phyloP scores from a whole-genome alignment of 1,140 invertebrate species.

The Drosophila arizonae region DNA sequence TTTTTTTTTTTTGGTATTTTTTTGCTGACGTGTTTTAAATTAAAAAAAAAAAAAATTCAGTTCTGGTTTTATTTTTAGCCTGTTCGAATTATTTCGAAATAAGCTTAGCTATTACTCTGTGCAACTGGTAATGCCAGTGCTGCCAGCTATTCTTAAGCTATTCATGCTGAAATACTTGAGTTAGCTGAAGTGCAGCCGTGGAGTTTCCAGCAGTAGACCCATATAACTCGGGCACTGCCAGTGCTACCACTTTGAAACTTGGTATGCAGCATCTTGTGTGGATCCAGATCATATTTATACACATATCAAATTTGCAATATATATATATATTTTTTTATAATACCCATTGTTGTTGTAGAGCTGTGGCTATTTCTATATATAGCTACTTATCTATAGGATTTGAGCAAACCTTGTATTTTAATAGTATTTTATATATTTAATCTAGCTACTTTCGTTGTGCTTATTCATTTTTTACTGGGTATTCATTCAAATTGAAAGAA shows the following conservation, averaged over 20 bases:
- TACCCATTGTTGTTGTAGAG: no score
- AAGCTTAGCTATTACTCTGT: background rate
- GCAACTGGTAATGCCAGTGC: background rate
- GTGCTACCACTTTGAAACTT: background rate
- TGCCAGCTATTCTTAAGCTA: background rate
- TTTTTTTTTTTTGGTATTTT: background rate
- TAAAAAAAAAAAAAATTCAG: background rate
- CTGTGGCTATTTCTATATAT: no score
- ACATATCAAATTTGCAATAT: background rate
- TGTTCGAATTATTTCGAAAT: background rate
- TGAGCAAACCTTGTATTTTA: no score
- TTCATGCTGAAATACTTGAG: no score
- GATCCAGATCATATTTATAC: background rate
- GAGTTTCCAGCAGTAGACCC: background rate
- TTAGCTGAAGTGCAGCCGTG: background rate
- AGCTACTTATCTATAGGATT: no score
- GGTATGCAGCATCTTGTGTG: no score
- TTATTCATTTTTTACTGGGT: no score
- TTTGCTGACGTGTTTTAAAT: constrained; percentile 38
- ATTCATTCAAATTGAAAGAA: no score
- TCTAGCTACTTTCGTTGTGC: no score
- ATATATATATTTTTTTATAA: no score
- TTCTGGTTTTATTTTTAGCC: background rate
- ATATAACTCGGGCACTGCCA: background rate
- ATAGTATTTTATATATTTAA: no score